Base-by-base conservation (phyloP, 1,140 invertebrate genomes). In the Condylostylus longicornis region DNA sequence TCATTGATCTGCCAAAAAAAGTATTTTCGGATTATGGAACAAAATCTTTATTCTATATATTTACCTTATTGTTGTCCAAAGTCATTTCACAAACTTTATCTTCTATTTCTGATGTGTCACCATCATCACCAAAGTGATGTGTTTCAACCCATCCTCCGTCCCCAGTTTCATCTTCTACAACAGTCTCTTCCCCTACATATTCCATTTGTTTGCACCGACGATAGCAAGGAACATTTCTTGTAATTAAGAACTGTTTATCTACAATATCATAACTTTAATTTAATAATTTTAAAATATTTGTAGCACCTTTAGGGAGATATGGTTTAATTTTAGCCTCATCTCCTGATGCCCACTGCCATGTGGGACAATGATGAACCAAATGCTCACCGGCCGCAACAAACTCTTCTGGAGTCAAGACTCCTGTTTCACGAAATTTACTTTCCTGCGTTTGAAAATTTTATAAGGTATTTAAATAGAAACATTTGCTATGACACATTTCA, bases 121-220 rank as follows among this genome's bases (percentile, higher is more conserved):
- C 53, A 35, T 58, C 57, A 39, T 58, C 58, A 34, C 58, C 59
- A 17, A 58, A 38, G 40, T 60, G 90, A 67, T 98, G 94, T 13
- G 95, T 98, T 58, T 99, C 96, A 2, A 98, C 91, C 96, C 96
- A 99, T 21, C 94, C 94, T 22, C 74, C 76, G 63, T 91, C 90
- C 52, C 84, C 79, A 15, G 87, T 83, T 33, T 77, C 77, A 61
- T 94, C 88, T 53, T 96, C 87, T 25, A 88, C 75, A 54, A 82
- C 77, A 49, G 91, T 86, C 57, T 87, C 75, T 27, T 87, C 82
- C 43, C 82, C 79, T 46, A 80, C 79, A 59, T 90, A 91, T 58
- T 90, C 85, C 68, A 93, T 91, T 75, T 93, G 85, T 67, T 91
- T 93, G 53, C 87, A 90, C 49, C 88, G 69, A 43, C 90, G 81